phyloP scores from a whole-genome alignment of 1,140 invertebrate genomes.

The Neodiprion pinetum region DNA sequence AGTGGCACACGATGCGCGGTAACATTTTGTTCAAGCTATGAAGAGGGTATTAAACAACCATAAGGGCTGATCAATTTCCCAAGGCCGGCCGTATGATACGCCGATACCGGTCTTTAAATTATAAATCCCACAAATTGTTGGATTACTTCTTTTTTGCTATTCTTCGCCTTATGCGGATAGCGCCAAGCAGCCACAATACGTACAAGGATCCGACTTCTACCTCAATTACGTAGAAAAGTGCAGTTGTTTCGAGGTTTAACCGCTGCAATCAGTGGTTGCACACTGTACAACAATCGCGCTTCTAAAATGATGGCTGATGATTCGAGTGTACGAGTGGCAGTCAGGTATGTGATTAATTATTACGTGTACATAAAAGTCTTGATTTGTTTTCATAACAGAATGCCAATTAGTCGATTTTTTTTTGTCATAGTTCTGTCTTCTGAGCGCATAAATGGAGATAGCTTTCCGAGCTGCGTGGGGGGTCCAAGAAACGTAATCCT shows the following conservation, averaged over 20 bases:
- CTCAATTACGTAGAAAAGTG: neutral
- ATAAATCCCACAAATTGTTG: neutral
- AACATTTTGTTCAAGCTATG: neutral
- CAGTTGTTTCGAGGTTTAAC: neutral
- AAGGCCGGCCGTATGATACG: neutral
- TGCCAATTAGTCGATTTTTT: constrained; percentile 23
- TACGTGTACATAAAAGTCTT: constrained; percentile 21
- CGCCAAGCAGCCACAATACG: too few species aligned
- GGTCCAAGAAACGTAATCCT: neutral
- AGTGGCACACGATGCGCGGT: neutral
- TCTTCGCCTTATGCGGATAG: too few species aligned
- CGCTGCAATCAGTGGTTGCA: neutral
- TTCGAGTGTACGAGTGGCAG: constrained; percentile 56
- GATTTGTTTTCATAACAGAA: constrained; percentile 21
- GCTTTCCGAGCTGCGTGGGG: constrained; percentile 1
- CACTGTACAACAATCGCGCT: constrained; percentile 32
- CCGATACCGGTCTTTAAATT: neutral
- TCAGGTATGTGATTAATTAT: constrained; percentile 46
- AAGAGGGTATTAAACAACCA: neutral
- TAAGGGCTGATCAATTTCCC: neutral
- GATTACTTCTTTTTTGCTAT: neutral
- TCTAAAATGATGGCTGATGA: constrained; percentile 50
- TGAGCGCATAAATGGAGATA: constrained; percentile 9
- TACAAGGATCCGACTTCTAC: neutral
- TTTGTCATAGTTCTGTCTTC: neutral